Evolutionary conservation across 2,113 vertebrate species (phyloP).

Genomic region (Lepus europaeus): DNA sequence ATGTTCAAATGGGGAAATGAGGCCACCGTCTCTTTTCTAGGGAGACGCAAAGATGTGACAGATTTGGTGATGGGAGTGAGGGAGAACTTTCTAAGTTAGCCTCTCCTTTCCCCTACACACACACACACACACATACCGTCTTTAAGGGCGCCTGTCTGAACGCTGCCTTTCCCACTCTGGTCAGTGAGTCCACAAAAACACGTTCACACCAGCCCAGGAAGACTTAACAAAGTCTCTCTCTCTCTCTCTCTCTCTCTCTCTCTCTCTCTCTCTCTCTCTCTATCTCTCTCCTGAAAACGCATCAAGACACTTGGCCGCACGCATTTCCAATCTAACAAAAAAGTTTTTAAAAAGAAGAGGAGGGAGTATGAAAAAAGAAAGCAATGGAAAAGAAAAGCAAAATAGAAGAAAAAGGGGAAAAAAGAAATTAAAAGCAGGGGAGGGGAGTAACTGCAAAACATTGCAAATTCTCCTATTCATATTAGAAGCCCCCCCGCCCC

Average conservation of each 20-base stretch:
- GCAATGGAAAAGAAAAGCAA: no score
- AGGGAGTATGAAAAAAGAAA: no score
- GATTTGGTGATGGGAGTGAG: constrained; percentile 87
- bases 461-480: constrained; percentile 86
- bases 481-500: constrained; percentile 80
- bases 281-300: constrained; percentile 55
- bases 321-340: not conserved
- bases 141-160: constrained; percentile 86
- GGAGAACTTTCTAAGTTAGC: constrained; percentile 87
- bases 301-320: not conserved
- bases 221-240: constrained; percentile 45
- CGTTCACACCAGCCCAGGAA: constrained; percentile 5
- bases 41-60: constrained; percentile 89
- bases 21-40: constrained; percentile 76
- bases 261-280: not conserved
- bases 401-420: not conserved
- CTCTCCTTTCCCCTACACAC: constrained; percentile 77
- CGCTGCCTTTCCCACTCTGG: constrained; percentile 88
- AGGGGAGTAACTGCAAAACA: constrained; percentile 62
- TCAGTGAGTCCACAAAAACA: constrained; percentile 87
- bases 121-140: constrained; percentile 62
- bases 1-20: constrained; percentile 81
- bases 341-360: not conserved
- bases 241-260: constrained; percentile 53
- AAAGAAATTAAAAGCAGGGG: not conserved